Percentiles rank a stretch among this genome's conserved stretches.
phyloP scores from a whole-genome alignment of 2,797 vertebrate genomes.

The Tympanoctomys barrerae region DNA sequence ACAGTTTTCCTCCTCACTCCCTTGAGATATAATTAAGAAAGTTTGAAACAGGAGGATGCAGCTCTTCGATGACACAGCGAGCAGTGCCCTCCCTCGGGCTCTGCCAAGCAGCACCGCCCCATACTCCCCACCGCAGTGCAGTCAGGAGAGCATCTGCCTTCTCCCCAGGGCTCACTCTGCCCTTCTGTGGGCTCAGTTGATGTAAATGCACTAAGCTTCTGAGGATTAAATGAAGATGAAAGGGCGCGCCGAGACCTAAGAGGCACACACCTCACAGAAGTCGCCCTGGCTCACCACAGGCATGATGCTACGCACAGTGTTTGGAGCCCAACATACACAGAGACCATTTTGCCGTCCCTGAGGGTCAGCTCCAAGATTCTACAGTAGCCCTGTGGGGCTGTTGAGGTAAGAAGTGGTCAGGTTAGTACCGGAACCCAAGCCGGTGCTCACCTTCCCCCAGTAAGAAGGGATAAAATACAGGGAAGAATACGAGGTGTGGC shows the following conservation, averaged over 20 bases:
- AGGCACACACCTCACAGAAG: too few species aligned
- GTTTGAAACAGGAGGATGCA: not conserved
- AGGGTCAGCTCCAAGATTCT: not conserved
- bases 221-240: not conserved
- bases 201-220: not conserved
- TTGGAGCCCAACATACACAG: not conserved
- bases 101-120: not conserved
- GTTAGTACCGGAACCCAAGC: not conserved
- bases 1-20: constrained; percentile 10
- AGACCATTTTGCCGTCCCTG: not conserved
- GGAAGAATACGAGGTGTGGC: too few species aligned
- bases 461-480: not conserved
- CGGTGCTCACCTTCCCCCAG: not conserved
- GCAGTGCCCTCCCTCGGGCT: not conserved
- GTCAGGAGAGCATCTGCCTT: rapidly evolving
- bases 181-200: not conserved
- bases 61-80: not conserved
- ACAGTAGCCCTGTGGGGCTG: not conserved
- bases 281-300: not conserved
- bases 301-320: rapidly evolving
- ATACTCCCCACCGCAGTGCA: rapidly evolving
- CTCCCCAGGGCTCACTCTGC: not conserved
- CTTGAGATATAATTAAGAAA: constrained; percentile 76
- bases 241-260: too few species aligned
- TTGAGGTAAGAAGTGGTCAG: not conserved